A percentile compares a stretch with the other conserved stretches of the same genome.
phyloP scores from a whole-genome alignment of 35 echinoderm and acorn worm species.

The Lytechinus variegatus region DNA sequence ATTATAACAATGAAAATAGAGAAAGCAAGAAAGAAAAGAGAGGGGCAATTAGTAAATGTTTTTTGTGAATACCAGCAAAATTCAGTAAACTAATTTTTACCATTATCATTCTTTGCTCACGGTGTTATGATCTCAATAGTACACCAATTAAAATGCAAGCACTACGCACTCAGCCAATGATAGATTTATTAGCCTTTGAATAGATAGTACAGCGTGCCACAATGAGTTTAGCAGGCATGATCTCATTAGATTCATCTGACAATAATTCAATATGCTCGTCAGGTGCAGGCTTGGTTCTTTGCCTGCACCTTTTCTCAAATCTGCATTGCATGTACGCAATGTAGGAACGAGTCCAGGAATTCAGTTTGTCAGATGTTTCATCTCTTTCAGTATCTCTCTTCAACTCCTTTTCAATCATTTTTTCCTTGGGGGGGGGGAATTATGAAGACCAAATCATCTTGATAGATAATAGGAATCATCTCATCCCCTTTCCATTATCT shows the following conservation, averaged over 20 bases:
- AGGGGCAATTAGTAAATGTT: too few relatives aligned
- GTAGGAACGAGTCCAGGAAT: too few relatives aligned
- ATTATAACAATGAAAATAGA: background rate
- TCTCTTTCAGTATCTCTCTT: too few relatives aligned
- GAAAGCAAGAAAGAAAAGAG: background rate
- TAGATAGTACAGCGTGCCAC: background rate
- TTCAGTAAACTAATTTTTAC: background rate
- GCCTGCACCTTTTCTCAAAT: too few relatives aligned
- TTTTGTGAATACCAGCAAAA: too few relatives aligned
- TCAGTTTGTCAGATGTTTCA: too few relatives aligned
- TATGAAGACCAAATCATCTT: too few relatives aligned
- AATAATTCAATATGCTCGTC: background rate
- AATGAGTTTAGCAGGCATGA: background rate
- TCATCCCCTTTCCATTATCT: background rate
- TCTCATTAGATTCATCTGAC: background rate
- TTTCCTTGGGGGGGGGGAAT: too few relatives aligned
- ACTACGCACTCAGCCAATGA: background rate
- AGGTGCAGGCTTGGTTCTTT: background rate
- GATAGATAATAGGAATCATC: background rate
- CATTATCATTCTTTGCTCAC: background rate
- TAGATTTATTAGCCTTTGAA: background rate
- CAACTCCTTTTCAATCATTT: too few relatives aligned
- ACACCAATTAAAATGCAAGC: background rate
- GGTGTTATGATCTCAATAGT: background rate
- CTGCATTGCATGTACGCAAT: too few relatives aligned